Evolutionary conservation across 1,140 invertebrate genomes (phyloP).

Genomic region (Listronotus bonariensis): DNA sequence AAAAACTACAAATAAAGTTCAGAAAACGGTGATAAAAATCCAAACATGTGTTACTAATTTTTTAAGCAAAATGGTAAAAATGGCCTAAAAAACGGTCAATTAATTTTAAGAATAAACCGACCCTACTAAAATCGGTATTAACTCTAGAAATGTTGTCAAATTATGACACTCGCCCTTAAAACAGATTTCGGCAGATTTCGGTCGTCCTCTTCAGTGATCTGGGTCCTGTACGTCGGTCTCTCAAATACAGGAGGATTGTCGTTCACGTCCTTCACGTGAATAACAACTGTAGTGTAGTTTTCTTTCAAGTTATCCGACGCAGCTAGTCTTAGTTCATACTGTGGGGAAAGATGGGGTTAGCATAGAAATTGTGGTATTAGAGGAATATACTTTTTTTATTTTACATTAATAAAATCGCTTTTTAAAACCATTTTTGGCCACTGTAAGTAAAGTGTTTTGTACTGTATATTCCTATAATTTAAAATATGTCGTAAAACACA

Average conservation of each 20-base stretch:
- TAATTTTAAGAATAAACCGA: too few relatives aligned
- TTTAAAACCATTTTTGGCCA: too few relatives aligned
- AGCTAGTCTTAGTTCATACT: slow-evolving; percentile 92
- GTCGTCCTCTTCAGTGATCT: slow-evolving; percentile 95
- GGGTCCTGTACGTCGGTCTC: slow-evolving; percentile 89
- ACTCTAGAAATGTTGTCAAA: not conserved
- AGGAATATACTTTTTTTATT: slow-evolving; percentile 11
- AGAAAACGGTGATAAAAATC: too few relatives aligned
- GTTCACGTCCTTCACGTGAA: slow-evolving; percentile 94
- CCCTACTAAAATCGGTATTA: slow-evolving; percentile 4
- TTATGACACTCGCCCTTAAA: slow-evolving; percentile 69
- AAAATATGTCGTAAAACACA: too few relatives aligned
- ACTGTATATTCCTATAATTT: too few relatives aligned
- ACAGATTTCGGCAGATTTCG: slow-evolving; percentile 91
- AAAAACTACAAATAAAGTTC: too few relatives aligned
- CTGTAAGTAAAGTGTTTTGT: too few relatives aligned
- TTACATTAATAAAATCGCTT: too few relatives aligned
- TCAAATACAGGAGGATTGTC: slow-evolving; percentile 87
- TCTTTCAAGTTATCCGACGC: slow-evolving; percentile 95
- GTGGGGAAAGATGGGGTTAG: slow-evolving; percentile 41
- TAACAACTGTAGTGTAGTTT: slow-evolving; percentile 93
- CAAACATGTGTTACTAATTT: too few relatives aligned
- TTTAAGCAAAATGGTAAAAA: too few relatives aligned
- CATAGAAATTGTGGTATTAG: too few relatives aligned
- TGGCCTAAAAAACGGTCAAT: too few relatives aligned